Percentiles rank a stretch among this genome's conserved stretches.
These are phyloP conservation scores for Microtus pennsylvanicus DNA, from an alignment of 2,113 vertebrate genomes.

Conservation along the genomic window DNA sequence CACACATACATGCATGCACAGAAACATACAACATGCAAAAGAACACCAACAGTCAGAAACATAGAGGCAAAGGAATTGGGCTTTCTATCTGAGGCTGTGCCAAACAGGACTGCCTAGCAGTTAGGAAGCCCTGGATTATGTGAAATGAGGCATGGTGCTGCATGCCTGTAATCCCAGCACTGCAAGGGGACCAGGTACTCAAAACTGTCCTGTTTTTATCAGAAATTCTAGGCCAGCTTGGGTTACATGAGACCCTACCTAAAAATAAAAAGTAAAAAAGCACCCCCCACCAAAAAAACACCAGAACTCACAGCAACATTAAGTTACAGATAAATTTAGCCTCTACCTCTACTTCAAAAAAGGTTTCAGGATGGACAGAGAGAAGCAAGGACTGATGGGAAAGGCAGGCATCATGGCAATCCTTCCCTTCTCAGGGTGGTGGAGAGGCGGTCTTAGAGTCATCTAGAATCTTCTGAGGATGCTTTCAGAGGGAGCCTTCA, in stretches of 20 bases:
- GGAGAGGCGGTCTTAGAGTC: not conserved
- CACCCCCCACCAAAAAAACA: too few species aligned
- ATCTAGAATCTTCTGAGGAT: not conserved
- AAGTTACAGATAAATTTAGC: not conserved
- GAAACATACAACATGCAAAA: not conserved
- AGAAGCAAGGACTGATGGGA: not conserved
- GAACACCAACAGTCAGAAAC: too few species aligned
- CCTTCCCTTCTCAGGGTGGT: not conserved
- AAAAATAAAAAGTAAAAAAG: not conserved
- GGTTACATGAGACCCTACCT: not conserved
- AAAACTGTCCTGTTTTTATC: not conserved
- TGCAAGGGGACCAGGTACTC: not conserved
- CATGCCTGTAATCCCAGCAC: too few species aligned
- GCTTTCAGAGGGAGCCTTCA: too few species aligned
- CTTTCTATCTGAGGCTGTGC: not conserved
- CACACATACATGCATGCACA: too few species aligned
- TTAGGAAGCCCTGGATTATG: not conserved
- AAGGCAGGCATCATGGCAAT: fast-evolving
- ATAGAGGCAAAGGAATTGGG: not conserved
- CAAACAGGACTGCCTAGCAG: not conserved
- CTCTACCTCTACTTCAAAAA: not conserved
- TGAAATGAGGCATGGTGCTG: not conserved
- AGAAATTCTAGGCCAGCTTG: not conserved
- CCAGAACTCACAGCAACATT: too few species aligned
- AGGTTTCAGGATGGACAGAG: not conserved